Percentiles rank a stretch among this genome's conserved stretches.
Evolutionary conservation across 2,113 vertebrate species (phyloP).

Genomic region (Psammodynastes pulverulentus): DNA sequence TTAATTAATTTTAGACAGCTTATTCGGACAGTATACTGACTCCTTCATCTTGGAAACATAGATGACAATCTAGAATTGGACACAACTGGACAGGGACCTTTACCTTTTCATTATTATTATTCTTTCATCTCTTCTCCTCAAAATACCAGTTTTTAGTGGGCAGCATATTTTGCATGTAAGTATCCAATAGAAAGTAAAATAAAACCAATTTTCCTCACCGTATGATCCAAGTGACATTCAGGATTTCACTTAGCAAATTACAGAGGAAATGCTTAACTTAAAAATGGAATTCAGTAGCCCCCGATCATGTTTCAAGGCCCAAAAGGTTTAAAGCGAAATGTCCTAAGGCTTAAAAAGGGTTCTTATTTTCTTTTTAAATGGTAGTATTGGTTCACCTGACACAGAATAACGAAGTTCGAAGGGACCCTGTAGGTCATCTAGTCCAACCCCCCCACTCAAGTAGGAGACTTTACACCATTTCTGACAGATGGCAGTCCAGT

Average conservation of each 20-base stretch:
- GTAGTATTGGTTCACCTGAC: too few relatives aligned
- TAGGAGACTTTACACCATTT: too few relatives aligned
- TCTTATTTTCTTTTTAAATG: neutral
- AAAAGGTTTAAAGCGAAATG: neutral
- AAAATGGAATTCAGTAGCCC: neutral
- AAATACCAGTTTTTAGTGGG: neutral
- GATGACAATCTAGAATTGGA: neutral
- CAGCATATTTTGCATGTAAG: neutral
- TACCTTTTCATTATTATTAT: neutral
- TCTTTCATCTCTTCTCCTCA: neutral
- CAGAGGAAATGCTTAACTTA: neutral
- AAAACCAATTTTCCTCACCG: neutral
- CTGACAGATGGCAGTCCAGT: too few relatives aligned
- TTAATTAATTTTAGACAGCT: neutral
- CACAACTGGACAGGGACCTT: neutral
- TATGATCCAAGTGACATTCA: neutral
- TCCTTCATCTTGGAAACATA: neutral
- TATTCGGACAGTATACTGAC: neutral
- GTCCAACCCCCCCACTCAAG: too few relatives aligned
- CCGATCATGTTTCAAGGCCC: neutral
- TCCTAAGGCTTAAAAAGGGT: neutral
- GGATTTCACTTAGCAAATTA: neutral
- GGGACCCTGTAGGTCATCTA: too few relatives aligned
- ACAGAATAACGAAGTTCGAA: neutral
- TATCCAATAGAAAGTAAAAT: neutral